Percentiles rank a stretch among this genome's conserved stretches.
Evolutionary conservation across 2,888 invertebrate species (phyloP).

Genomic region (Melanargia galathea): DNA sequence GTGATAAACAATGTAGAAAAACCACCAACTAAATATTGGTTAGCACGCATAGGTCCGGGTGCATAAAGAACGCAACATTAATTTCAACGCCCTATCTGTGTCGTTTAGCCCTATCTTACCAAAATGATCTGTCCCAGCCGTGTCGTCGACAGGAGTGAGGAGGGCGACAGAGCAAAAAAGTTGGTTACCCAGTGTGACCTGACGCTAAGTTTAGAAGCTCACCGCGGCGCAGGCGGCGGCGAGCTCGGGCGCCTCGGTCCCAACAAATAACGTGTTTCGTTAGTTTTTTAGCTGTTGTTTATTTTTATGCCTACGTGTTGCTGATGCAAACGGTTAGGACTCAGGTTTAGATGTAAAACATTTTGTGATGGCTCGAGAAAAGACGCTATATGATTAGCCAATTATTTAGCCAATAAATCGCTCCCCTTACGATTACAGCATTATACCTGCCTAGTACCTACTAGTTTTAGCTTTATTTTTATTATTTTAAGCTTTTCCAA

Average conservation of each 20-base stretch:
- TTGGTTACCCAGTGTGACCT: constrained; percentile 6
- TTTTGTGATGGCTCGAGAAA: neutral
- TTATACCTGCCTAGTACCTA: too few species aligned
- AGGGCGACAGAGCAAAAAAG: constrained; percentile 10
- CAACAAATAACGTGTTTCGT: constrained; percentile 53
- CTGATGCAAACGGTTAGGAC: constrained; percentile 7
- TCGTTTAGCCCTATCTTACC: neutral
- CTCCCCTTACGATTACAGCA: too few species aligned
- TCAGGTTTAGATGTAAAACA: neutral
- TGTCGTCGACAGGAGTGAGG: constrained; percentile 1
- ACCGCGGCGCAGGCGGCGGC: constrained; percentile 34
- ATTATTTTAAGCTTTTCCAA: too few species aligned
- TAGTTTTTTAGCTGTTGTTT: constrained; percentile 44
- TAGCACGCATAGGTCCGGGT: neutral
- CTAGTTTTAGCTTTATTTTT: too few species aligned
- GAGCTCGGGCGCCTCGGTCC: constrained; percentile 51
- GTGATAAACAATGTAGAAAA: too few species aligned
- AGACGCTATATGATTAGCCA: too few species aligned
- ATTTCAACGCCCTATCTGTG: neutral
- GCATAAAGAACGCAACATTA: neutral
- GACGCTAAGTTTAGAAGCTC: constrained; percentile 55
- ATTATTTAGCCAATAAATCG: too few species aligned
- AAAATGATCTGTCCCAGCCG: neutral
- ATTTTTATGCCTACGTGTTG: constrained; percentile 5
- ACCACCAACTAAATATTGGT: neutral